Percentiles rank a stretch among this genome's conserved stretches.
These are phyloP conservation scores for Zelleria hepariella DNA, from an alignment of 2,888 invertebrate species.

Conservation along the genomic window DNA sequence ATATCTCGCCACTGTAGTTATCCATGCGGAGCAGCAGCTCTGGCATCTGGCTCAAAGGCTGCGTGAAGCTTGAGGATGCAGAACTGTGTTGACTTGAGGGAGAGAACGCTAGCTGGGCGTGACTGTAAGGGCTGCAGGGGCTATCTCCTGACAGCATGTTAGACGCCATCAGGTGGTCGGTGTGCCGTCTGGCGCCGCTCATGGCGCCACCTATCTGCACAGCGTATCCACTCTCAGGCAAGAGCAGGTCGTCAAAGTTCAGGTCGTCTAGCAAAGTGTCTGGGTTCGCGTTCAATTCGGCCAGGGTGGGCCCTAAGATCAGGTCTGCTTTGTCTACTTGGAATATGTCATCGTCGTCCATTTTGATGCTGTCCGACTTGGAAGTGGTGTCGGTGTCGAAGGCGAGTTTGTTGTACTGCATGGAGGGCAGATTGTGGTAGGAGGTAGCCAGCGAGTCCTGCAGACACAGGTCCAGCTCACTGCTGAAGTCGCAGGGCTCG, in stretches of 20 bases:
- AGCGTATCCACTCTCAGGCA: conserved; percentile 77
- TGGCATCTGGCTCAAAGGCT: conserved; percentile 63
- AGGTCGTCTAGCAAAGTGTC: conserved; percentile 86
- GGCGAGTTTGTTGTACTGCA: conserved; percentile 51
- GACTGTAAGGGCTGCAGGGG: conserved; percentile 68
- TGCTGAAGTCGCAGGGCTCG: conserved; percentile 63
- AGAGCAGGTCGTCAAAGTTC: conserved; percentile 86
- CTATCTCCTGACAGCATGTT: conserved; percentile 43
- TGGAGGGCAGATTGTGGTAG: conserved; percentile 50
- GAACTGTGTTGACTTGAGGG: conserved; percentile 78
- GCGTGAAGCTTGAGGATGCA: conserved; percentile 59
- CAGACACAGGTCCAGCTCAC: conserved; percentile 70
- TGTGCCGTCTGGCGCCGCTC: conserved; percentile 43
- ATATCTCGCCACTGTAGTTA: conserved; percentile 65
- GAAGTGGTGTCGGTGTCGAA: conserved; percentile 53
- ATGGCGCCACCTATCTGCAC: conserved; percentile 66
- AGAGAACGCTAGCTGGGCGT: conserved; percentile 71
- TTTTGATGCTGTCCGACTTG: conserved; percentile 77
- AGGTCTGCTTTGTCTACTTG: conserved; percentile 89
- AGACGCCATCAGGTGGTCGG: conserved; percentile 30
- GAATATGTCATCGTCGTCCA: conserved; percentile 92
- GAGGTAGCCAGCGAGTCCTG: conserved; percentile 60
- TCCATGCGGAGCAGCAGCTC: conserved; percentile 80
- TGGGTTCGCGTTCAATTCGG: conserved; percentile 88
- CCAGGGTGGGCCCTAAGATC: conserved; percentile 86